Evolutionary conservation across 2,888 invertebrate genomes (phyloP), one percentile per base, ranked within the genome.

Genomic region (Lamellibrachia columna): DNA sequence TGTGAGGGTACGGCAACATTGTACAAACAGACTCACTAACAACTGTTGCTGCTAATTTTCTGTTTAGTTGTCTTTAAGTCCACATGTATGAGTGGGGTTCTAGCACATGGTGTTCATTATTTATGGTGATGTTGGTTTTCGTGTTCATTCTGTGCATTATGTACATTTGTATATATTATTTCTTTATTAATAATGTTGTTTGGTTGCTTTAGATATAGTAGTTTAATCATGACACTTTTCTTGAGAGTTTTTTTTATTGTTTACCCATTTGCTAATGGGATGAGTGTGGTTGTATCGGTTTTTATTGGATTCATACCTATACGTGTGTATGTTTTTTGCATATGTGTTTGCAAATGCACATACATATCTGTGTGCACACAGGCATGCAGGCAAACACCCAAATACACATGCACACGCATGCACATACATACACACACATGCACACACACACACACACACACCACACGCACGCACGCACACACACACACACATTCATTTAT

Each of bases 341-440:
- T 93, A 93, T 93, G 53, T 91, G n/a, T 53, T 9, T 91, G 53
- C 58, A 92, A 90, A 92, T 92, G 91, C 93, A 92, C 15, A 53
- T 28, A 53, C 75, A 75, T n/a, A 75, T 75, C 15, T 75, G 22
- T 75, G n/a, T 22, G 75, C 3, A 22, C 22, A 75, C 75, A 22
- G 15, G 6, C 22, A 22, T 75, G 75, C 75, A 75, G 4, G 22
- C 15, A 75, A 75, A 75, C n/a, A 75, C 75, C 22, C 15, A 6
- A 6, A 75, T n/a, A 75, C 75, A 75, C 75, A 75, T 15, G n/a
- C n/a, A 75, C n/a, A 22, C 75, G 15, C 6, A n/a, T 22, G 22
- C 22, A 40, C 2, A 22, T 75, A 75, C 22, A 75, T n/a, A 75
- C 75, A 75, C n/a, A 75, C n/a, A 22, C 22, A 75, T 4, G 4